Evolutionary conservation across 2,888 invertebrate species (phyloP).

Genomic region (Drymonia ruficornis): DNA sequence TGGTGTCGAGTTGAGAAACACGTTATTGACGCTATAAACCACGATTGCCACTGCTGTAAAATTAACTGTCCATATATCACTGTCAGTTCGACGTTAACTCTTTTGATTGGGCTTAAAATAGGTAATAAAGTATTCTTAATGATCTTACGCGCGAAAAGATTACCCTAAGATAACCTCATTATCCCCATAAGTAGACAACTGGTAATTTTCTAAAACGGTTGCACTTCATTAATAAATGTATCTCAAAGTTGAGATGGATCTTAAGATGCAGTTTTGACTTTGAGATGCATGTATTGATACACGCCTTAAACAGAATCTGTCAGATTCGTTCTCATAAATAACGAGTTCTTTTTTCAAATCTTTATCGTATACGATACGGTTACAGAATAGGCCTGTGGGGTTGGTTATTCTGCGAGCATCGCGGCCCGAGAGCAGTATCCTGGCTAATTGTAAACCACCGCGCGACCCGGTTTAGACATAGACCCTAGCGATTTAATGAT

Average conservation of each 20-base stretch:
- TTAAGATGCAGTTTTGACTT: too few species aligned
- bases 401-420: slow-evolving; percentile 38
- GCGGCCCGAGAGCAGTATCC: slow-evolving; percentile 36
- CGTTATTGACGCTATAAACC: slow-evolving; percentile 31
- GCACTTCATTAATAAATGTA: too few species aligned
- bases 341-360: too few species aligned
- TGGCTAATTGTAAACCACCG: slow-evolving; percentile 54
- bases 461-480: slow-evolving; percentile 19
- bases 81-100: slow-evolving; percentile 8
- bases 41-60: slow-evolving; percentile 41
- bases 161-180: background rate
- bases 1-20: slow-evolving; percentile 24
- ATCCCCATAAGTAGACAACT: too few species aligned
- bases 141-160: background rate
- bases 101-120: slow-evolving; percentile 11
- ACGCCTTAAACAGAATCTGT: too few species aligned
- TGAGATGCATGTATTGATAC: too few species aligned
- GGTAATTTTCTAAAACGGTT: too few species aligned
- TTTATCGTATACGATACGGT: background rate
- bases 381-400: slow-evolving; percentile 30
- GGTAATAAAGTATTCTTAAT: slow-evolving; percentile 13
- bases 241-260: too few species aligned
- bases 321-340: too few species aligned
- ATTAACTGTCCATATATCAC: slow-evolving; percentile 35
- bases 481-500: slow-evolving; percentile 18